Percentiles rank a stretch among this genome's conserved stretches.
phyloP scores from a whole-genome alignment of 23 tunicate species.

The Trididemnum clinides region DNA sequence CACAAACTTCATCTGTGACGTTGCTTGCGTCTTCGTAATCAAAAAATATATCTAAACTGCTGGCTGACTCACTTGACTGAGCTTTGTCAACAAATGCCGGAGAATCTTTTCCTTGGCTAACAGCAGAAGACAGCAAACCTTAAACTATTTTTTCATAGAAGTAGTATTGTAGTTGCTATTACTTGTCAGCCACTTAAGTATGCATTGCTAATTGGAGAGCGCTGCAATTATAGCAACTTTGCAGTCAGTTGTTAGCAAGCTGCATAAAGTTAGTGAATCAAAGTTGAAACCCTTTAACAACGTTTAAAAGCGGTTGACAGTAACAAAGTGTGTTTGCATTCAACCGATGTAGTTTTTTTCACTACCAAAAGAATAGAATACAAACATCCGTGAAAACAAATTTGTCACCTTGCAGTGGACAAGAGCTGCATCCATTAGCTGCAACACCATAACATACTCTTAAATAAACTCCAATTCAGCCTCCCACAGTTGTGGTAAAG shows the following conservation, averaged over 20 bases:
- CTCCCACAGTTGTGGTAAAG: background rate
- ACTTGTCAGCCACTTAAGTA: background rate
- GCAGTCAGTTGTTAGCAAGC: background rate
- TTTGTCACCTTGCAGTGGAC: background rate
- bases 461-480: background rate
- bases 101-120: background rate
- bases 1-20: background rate
- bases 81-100: background rate
- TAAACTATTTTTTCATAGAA: background rate
- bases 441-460: background rate
- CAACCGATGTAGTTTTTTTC: background rate
- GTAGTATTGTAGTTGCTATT: background rate
- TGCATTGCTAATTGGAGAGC: background rate
- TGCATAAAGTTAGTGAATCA: background rate
- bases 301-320: background rate
- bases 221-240: background rate
- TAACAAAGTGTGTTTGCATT: background rate
- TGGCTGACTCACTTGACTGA: background rate
- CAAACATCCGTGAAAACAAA: background rate
- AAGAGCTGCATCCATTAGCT: background rate
- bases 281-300: background rate
- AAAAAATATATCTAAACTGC: background rate
- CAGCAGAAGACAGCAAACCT: background rate
- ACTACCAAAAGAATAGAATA: background rate
- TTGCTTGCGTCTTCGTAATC: background rate